Percentiles rank a stretch among this genome's conserved stretches.
phyloP scores from a whole-genome alignment of 2,888 invertebrate species.

The Taphrorychus bicolor region DNA sequence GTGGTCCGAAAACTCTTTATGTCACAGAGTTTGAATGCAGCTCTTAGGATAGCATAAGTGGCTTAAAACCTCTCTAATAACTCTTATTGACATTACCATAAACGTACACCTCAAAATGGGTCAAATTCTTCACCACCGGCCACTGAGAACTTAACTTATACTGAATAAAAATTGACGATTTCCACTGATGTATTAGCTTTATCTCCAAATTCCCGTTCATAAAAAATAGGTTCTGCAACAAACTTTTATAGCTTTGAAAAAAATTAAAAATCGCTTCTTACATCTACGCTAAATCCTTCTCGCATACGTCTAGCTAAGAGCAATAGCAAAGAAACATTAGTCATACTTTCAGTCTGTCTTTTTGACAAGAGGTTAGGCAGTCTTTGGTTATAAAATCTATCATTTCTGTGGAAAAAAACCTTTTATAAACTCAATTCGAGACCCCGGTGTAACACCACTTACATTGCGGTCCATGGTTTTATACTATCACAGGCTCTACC shows the following conservation, averaged over 20 bases:
- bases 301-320: conserved; percentile 75
- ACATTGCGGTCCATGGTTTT: conserved; percentile 48
- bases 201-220: conserved; percentile 68
- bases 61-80: no score
- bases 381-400: conserved; percentile 65
- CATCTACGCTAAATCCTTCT: conserved; percentile 77
- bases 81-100: conserved; percentile 57
- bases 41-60: no score
- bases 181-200: conserved; percentile 74
- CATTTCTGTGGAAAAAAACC: conserved; percentile 60
- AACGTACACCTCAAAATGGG: conserved; percentile 57
- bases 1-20: no score
- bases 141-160: conserved; percentile 69
- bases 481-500: conserved; percentile 46
- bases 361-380: conserved; percentile 66
- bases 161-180: conserved; percentile 73
- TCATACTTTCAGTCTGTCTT: conserved; percentile 70
- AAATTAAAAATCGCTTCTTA: conserved; percentile 52
- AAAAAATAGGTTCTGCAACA: conserved; percentile 60
- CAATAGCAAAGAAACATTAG: conserved; percentile 67
- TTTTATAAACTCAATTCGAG: not conserved
- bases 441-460: conserved; percentile 16
- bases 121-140: conserved; percentile 62
- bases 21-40: no score
- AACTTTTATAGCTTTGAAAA: not conserved